Percentiles rank a stretch among this genome's conserved stretches.
These are phyloP conservation scores for Calypte anna DNA, from an alignment of 2,113 vertebrate species.

Conservation along the genomic window DNA sequence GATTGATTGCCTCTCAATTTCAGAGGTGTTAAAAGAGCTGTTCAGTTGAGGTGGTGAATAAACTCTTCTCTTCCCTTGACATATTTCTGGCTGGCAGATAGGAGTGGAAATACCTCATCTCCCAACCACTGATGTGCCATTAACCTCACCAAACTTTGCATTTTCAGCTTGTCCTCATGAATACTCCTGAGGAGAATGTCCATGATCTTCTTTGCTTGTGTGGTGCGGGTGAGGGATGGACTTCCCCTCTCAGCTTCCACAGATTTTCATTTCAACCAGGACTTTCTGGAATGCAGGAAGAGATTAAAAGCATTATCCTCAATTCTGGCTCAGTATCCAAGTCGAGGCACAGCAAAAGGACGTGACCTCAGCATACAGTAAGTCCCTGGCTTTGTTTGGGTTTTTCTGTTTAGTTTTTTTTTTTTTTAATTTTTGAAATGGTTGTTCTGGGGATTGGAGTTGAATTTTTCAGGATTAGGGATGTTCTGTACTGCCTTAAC, in stretches of 20 bases:
- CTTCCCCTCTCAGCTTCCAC: slow-evolving; percentile 97
- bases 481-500: not conserved
- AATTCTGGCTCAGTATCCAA: slow-evolving; percentile 77
- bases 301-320: slow-evolving; percentile 85
- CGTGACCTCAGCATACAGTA: slow-evolving; percentile 87
- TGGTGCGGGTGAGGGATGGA: slow-evolving; percentile 93
- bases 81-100: not conserved
- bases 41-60: not conserved
- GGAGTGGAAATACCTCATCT: not conserved
- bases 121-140: accelerated
- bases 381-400: slow-evolving; percentile 26
- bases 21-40: not conserved
- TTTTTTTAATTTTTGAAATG: not conserved
- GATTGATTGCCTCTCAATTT: not conserved
- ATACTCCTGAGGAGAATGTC: slow-evolving; percentile 85
- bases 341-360: slow-evolving; percentile 83
- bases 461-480: not conserved
- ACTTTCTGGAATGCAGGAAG: slow-evolving; percentile 89
- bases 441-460: not conserved
- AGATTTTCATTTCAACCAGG: slow-evolving; percentile 88
- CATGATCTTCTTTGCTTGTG: slow-evolving; percentile 94
- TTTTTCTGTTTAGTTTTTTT: accelerated
- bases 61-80: not conserved
- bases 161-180: slow-evolving; percentile 82
- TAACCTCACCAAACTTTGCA: not conserved